These are phyloP conservation scores for Macrosiphum euphorbiae DNA, from an alignment of 2,888 invertebrate genomes.

Conservation along the genomic window DNA sequence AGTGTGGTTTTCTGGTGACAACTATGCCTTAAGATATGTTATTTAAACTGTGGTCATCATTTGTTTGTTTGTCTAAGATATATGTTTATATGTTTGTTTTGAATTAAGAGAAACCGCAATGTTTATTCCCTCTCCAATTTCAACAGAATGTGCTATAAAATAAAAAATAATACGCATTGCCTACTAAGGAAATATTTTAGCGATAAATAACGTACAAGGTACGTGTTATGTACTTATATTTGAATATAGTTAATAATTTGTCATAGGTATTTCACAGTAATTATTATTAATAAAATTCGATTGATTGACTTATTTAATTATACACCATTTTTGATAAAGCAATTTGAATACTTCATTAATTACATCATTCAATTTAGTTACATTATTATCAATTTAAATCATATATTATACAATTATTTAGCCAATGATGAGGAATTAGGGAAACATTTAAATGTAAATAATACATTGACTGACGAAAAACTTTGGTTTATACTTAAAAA, in stretches of 20 bases:
- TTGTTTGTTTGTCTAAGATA: neutral
- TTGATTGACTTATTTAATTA: neutral
- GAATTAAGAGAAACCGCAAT: slow-evolving; percentile 11
- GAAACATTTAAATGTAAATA: neutral
- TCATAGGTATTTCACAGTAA: neutral
- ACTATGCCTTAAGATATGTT: neutral
- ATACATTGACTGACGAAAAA: neutral
- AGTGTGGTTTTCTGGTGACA: neutral
- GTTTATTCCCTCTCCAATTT: neutral
- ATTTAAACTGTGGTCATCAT: neutral
- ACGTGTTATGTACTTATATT: neutral
- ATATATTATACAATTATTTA: neutral
- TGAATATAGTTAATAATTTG: neutral
- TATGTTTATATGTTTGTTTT: slow-evolving; percentile 19
- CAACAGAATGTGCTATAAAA: neutral
- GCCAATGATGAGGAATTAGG: neutral
- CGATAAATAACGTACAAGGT: neutral
- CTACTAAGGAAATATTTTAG: neutral
- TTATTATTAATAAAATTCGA: neutral
- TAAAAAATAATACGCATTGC: neutral
- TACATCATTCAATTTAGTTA: neutral
- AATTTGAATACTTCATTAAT: neutral
- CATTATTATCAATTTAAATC: too few relatives aligned
- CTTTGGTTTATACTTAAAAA: neutral
- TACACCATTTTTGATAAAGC: neutral